Evolutionary conservation across 2,888 invertebrate species (phyloP).

Genomic region (Heliconius hortense): DNA sequence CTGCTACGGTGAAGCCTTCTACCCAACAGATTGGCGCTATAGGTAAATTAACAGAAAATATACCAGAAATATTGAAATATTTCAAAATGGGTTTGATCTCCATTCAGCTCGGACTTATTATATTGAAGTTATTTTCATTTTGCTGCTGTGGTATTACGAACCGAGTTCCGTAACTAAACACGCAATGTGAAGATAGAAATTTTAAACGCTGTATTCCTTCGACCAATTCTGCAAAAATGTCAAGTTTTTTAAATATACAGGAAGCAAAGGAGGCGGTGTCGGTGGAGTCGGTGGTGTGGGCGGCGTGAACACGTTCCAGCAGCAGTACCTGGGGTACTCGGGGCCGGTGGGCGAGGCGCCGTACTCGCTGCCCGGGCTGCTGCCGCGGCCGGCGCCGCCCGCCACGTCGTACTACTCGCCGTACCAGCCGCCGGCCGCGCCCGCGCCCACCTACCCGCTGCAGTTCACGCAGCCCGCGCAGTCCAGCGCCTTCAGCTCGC

Average conservation of each 20-base stretch:
- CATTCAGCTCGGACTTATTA: too few relatives aligned
- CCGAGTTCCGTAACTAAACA: too few relatives aligned
- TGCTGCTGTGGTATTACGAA: not conserved
- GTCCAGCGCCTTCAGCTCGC: constrained; percentile 75
- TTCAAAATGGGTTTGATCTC: not conserved
- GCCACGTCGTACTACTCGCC: constrained; percentile 77
- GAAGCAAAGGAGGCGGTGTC: constrained; percentile 64
- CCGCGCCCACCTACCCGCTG: constrained; percentile 83
- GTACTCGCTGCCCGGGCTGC: constrained; percentile 72
- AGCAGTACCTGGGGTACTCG: constrained; percentile 77
- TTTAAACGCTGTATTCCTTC: not conserved
- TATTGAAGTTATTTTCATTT: not conserved
- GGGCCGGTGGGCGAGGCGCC: constrained; percentile 73
- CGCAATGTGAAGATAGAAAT: not conserved
- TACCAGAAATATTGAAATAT: not conserved
- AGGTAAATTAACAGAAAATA: constrained; percentile 70
- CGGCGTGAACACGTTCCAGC: constrained; percentile 75
- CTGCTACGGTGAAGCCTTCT: constrained; percentile 91
- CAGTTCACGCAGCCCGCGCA: constrained; percentile 84
- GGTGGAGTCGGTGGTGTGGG: constrained; percentile 73
- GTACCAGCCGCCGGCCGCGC: constrained; percentile 77
- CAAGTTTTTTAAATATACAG: constrained; percentile 32
- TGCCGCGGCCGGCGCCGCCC: constrained; percentile 75
- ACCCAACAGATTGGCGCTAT: constrained; percentile 92
- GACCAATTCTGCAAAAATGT: not conserved